Base-by-base conservation (phyloP, 2,888 invertebrate genomes). In the Agonopterix alstromeriana region DNA sequence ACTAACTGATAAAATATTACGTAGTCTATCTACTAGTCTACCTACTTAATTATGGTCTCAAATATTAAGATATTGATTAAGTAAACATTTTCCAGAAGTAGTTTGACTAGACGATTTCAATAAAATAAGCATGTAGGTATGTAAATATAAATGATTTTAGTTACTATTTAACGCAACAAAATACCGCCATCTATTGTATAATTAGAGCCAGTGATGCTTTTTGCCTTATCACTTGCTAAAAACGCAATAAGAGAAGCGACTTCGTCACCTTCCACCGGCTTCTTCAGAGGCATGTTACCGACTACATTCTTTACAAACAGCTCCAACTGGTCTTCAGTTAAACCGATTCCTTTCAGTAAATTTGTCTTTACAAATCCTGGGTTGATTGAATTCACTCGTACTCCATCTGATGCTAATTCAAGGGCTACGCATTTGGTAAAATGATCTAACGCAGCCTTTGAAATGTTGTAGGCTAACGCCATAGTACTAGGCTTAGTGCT, bases 331-430 rank as follows among this genome's bases (percentile, higher is more conserved):
- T 92, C 91, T 2, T 86, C 84, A 8, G 54, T 77, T 40, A 87
- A 53, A 0, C 84, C 85, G 0, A 92, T 90, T 53, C 93, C 90
- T 71, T 93, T 94, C 58, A 97, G 94, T 14, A 98, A 75, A 71
- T 97, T 94, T 0, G 98, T 98, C 38, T 94, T 82, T 2, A 95
- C 93, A 1, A 97, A 97, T n/a, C 98, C 98, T n/a, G 98, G 98
- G 77, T 96, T 97, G 0, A 98, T 95, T 36, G 94, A 91, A 76
- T 98, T 98, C 0, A 96, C 96, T 50, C 98, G 89, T 0, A 98
- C 94, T 58, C 93, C 92, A 70, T 94, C 94, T 1, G 91, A 65
- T 35, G 94, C 96, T 49, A 96, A 80, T 64, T 96, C 98, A 45
- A 99, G 82, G 1, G 98, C 98, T 10, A 93, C 90, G 72, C 97